Base-by-base conservation (phyloP, 2,113 vertebrate species). In the Physeter macrocephalus region DNA sequence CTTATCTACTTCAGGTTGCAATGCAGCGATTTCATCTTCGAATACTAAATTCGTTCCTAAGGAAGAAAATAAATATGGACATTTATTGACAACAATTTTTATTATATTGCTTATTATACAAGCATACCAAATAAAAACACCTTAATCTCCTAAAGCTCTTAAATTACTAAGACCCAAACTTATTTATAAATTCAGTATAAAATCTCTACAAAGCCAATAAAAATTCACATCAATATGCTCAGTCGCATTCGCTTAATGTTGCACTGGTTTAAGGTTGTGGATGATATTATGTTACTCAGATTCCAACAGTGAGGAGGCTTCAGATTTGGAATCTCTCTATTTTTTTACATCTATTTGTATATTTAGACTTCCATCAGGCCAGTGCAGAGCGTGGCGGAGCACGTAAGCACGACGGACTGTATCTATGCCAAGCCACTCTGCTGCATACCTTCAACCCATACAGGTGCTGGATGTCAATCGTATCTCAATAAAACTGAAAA, bases 1-100 rank as follows among this genome's bases (percentile, higher is more conserved):
- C 41, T 99, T 98, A 96, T 99, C 91, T 61, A 99, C 99, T 90
- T 99, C 98, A 3, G 15, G 61, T 97, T 99, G 99, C 85, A 99
- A 46, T 8, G 99, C 97, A 57, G 66, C 15, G 74, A 99, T 98
- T 98, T 99, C 99, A 84, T 99, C 99, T 98, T 99, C 98, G 88
- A 99, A 99, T 9, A 8, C 8, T 96, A 99, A 54, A 93, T 99
- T 85, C 5, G 98, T 96, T 3, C 99, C 99, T 99, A 66, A 91
- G 96, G 39, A 93, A 57, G 62, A 97, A 95, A 80, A 95, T 54
- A 96, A 75, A 69, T 62, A 64, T 52, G 31, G 8, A 72, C 8
- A 86, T 69, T 93, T 92, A 69, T 43, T 83, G 91, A 75, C 27
- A 67, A 43, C 36, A 23, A 34, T 64, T 41, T 72, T 80, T 61